Conservation (phyloP, 2,113 vertebrate species). For the Genyomyrus donnyi region DNA sequence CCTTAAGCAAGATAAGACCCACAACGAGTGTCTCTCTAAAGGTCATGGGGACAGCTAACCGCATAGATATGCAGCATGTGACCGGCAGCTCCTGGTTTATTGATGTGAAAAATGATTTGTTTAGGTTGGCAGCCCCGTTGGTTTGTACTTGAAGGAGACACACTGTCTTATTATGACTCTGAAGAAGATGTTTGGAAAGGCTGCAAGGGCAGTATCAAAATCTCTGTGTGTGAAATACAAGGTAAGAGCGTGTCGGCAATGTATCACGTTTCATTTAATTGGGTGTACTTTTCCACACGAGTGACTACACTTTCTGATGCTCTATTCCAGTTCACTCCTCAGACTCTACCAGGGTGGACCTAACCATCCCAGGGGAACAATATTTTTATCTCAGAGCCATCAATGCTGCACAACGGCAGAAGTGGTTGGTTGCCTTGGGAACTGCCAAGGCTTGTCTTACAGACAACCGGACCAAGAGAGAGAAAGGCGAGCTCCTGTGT, state of each 20-base stretch:
- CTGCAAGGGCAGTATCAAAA: slow-evolving; percentile 96
- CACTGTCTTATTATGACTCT: slow-evolving; percentile 93
- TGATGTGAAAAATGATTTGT: slow-evolving; percentile 34
- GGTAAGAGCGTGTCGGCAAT: slow-evolving; percentile 49
- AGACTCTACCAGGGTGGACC: slow-evolving; percentile 85
- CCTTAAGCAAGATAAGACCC: not conserved
- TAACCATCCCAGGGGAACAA: slow-evolving; percentile 92
- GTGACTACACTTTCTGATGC: not conserved
- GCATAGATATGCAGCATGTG: not conserved
- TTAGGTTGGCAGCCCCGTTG: slow-evolving; percentile 96
- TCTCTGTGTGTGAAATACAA: slow-evolving; percentile 98
- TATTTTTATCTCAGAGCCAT: slow-evolving; percentile 93
- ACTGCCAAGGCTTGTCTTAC: slow-evolving; percentile 94
- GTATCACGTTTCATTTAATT: too few species aligned
- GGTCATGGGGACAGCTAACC: not conserved
- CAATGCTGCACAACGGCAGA: slow-evolving; percentile 88
- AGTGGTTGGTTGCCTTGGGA: slow-evolving; percentile 91
- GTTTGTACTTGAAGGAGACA: slow-evolving; percentile 91
- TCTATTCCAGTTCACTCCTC: slow-evolving; percentile 73
- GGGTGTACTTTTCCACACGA: not conserved
- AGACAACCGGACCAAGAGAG: slow-evolving; percentile 86
- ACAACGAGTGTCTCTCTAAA: not conserved
- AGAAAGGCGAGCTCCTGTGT: slow-evolving; percentile 70
- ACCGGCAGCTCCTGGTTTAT: not conserved
- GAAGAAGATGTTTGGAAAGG: slow-evolving; percentile 96